Evolutionary conservation across 2,888 invertebrate species (phyloP), one percentile per base, ranked within the genome.

Genomic region (Heteromyza rotundicornis): DNA sequence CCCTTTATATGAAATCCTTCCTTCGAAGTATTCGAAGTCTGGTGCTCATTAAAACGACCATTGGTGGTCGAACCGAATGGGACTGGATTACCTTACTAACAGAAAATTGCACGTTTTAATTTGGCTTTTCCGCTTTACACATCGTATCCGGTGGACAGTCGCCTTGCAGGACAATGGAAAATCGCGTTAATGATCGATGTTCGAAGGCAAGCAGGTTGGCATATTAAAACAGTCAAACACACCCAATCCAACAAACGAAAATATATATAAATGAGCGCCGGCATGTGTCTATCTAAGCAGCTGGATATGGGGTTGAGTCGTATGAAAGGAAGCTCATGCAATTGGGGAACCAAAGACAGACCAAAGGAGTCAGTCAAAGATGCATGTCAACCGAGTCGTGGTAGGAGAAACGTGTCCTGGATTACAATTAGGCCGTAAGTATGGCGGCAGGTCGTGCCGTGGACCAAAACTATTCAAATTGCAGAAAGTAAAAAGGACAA

Each of bases 351-450:
- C 19, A 14, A 20, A 47, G 20, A 2, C 19, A 20, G 19, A 5
- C 47, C 14, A 14, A 2, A 3, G 40, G 12, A 40, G 47, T 17
- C 14, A 47, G 2, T 20, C 3, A 14, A 17, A 47, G 3, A 2
- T 2, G 5, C 2, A 3, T 47, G 14, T 17, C 19, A 8, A 47
- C 3, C 20, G 7, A 20, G n/a, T n/a, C 2, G 40, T 2, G 3
- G 40, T 40, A n/a, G n/a, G 10, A 17, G 20, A 66, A 74, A 73
- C 73, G 73, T 74, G 73, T 71, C 53, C 64, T 59, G 73, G 75
- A 69, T 74, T 74, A 74, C 66, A 74, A 74, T 72, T 74, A 73
- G 73, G 70, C 68, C 66, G 60, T 59, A 68, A 56, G 60, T 59
- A 64, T 64, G 40, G 40, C 5, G 51, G 7, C 56, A 58, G 51